These are phyloP conservation scores for Phrynocephalus guinanensis DNA, from an alignment of 2,797 vertebrate species.

Conservation along the genomic window DNA sequence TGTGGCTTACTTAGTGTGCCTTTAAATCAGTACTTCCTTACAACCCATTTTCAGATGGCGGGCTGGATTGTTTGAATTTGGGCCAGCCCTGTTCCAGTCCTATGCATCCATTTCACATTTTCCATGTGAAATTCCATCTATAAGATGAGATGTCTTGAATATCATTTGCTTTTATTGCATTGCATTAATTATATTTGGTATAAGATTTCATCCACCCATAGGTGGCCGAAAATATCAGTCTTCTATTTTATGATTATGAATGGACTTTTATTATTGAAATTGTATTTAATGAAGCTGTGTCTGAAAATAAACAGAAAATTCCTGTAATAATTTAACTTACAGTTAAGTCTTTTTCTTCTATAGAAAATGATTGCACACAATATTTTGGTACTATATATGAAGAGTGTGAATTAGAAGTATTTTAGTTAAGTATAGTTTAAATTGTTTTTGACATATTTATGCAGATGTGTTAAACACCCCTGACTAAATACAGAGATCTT, in stretches of 20 bases:
- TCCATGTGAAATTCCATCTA: background rate
- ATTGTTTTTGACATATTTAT: slow-evolving; percentile 78
- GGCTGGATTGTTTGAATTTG: background rate
- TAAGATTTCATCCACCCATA: slow-evolving; percentile 64
- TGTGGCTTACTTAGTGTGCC: too few relatives aligned
- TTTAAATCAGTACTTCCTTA: background rate
- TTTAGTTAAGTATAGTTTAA: slow-evolving; percentile 75
- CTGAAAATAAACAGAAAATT: slow-evolving; percentile 40
- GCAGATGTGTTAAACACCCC: slow-evolving; percentile 76
- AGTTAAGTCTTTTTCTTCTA: slow-evolving; percentile 34
- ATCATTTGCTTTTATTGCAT: slow-evolving; percentile 68
- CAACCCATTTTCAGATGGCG: background rate
- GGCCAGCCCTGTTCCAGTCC: background rate
- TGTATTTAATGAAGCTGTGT: slow-evolving; percentile 52
- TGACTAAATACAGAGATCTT: slow-evolving; percentile 76
- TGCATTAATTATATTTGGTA: slow-evolving; percentile 62
- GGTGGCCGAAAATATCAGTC: slow-evolving; percentile 64
- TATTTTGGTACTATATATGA: slow-evolving; percentile 74
- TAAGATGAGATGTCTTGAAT: background rate
- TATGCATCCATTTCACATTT: background rate
- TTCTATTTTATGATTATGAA: slow-evolving; percentile 71
- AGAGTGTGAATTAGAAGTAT: slow-evolving; percentile 73
- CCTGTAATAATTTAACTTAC: background rate
- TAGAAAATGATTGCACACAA: slow-evolving; percentile 63
- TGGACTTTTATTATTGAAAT: slow-evolving; percentile 63